Base-by-base conservation (phyloP, 2,797 vertebrate species). In the Buphagus erythrorhynchus region DNA sequence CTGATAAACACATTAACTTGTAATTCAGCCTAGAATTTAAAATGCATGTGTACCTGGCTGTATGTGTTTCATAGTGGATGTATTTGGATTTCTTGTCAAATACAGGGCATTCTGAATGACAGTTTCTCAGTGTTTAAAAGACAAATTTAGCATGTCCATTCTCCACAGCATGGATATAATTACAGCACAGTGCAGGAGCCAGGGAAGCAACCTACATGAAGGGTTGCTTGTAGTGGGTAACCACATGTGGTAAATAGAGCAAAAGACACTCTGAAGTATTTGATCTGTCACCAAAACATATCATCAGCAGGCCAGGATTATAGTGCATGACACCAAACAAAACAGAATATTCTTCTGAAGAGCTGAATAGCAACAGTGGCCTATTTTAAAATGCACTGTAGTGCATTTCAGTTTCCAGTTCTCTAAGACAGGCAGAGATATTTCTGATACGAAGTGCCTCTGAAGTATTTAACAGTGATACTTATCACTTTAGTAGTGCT, bases 221-320 rank as follows among this genome's bases (percentile, higher is more conserved):
- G 79, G 55, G 43, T 14, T 95, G 51, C 73, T 84, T 96, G 8
- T 78, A 90, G 88, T 35, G 67, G 66, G 33, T 63, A 86, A 63
- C 49, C 77, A 88, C 93, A 86, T 93, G 46, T 88, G 63, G 55
- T 81, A 86, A 88, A 86, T 42, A 77, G 65, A 92, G 59, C 42
- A 89, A 61, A 94, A 94, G 42, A 58, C 76, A 31, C 38, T 49
- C 59, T 83, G 68, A 66, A 93, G 42, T 52, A 89, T 82, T 78
- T 92, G 38, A 86, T 88, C 69, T 93, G 72, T 95, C 86, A 95
- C 28, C 83, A 91, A 95, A 95, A 52, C 6, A 0, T 93, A 46
- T 85, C 93, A 91, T 91, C 75, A 95, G 33, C 67, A 28, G 7
- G 58, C 92, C 85, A 65, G 33, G 54, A 82, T 93, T 89, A 86